Percentiles rank a stretch among this genome's conserved stretches.
Evolutionary conservation across 2,797 vertebrate species (phyloP).

Genomic region (Hapalemur alaotrensis): DNA sequence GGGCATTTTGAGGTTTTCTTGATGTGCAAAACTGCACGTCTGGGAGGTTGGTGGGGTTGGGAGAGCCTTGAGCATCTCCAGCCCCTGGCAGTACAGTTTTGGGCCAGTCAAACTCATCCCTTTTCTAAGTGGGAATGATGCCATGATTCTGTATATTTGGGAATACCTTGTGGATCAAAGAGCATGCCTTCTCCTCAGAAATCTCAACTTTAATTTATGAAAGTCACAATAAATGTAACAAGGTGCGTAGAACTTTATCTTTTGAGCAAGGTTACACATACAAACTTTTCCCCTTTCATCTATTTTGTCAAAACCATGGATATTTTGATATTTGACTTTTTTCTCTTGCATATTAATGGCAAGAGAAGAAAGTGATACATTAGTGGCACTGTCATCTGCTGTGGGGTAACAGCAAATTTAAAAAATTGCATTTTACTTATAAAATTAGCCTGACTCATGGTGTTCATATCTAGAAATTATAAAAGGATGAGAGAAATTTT

Average conservation of each 20-base stretch:
- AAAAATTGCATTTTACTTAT: background rate
- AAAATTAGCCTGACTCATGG: background rate
- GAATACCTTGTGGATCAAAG: background rate
- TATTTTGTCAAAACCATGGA: background rate
- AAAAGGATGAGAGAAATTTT: background rate
- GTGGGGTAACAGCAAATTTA: background rate
- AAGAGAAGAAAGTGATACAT: background rate
- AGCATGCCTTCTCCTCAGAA: background rate
- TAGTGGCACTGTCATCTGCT: background rate
- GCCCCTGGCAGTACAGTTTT: background rate
- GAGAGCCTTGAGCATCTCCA: background rate
- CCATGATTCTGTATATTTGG: background rate
- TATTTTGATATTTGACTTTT: slow-evolving; percentile 12
- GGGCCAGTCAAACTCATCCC: background rate
- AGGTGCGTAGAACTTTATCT: background rate
- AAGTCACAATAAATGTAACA: background rate
- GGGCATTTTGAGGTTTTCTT: background rate
- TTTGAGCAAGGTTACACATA: background rate
- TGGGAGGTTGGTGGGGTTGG: background rate
- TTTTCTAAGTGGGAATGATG: background rate
- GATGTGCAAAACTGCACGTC: background rate
- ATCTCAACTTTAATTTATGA: background rate
- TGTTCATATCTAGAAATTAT: slow-evolving; percentile 11
- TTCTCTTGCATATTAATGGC: background rate
- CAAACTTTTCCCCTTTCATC: background rate